phyloP scores from a whole-genome alignment of 2,888 invertebrate genomes.

The Rotaria macrura region DNA sequence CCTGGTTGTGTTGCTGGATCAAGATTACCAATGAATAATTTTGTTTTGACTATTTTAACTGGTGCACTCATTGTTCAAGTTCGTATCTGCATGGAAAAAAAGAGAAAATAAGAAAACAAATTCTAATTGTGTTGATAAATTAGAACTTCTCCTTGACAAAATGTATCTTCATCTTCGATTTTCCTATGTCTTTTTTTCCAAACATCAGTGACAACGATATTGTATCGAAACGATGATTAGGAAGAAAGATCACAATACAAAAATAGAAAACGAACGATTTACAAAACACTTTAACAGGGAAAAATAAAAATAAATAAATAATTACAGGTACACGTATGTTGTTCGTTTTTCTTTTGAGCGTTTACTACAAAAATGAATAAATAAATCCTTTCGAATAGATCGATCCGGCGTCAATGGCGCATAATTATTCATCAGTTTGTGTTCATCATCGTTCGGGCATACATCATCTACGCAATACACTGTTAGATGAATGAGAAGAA shows the following conservation, averaged over 20 bases:
- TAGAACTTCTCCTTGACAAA: neutral
- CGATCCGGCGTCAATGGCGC: neutral
- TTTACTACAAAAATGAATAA: neutral
- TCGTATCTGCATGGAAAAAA: neutral
- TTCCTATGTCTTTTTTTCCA: neutral
- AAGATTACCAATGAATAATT: constrained; percentile 14
- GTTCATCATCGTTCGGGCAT: neutral
- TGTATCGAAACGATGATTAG: neutral
- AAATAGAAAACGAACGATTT: neutral
- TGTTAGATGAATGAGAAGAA: neutral
- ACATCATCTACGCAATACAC: neutral
- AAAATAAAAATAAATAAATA: neutral
- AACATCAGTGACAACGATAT: neutral
- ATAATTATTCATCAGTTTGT: neutral
- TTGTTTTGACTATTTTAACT: neutral
- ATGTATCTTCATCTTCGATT: neutral
- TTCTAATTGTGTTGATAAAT: no score
- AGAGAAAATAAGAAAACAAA: neutral
- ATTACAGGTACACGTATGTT: neutral
- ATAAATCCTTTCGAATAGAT: neutral
- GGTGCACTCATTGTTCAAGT: neutral
- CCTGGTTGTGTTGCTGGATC: neutral
- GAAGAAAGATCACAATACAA: neutral
- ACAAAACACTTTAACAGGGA: neutral
- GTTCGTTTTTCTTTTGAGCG: neutral